A percentile compares a stretch with the other conserved stretches of the same genome.
These are phyloP conservation scores for Ramphastos sulfuratus DNA, from an alignment of 2,113 vertebrate species.

Conservation along the genomic window DNA sequence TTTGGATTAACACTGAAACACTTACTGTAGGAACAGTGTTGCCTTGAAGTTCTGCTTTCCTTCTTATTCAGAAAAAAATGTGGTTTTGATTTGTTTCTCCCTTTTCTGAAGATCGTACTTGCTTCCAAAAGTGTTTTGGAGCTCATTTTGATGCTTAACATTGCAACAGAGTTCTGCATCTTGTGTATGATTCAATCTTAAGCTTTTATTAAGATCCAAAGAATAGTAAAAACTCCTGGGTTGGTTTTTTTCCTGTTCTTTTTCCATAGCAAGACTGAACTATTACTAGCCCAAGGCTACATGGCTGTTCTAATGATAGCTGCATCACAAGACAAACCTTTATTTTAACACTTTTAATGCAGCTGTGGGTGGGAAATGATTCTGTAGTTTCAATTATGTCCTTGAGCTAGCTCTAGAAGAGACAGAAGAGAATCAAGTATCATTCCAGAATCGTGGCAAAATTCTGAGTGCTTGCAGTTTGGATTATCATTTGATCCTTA, in stretches of 20 bases:
- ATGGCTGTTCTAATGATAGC: not conserved
- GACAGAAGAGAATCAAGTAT: not conserved
- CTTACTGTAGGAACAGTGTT: not conserved
- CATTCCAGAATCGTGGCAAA: not conserved
- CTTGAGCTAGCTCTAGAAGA: too few species aligned
- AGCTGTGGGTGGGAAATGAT: not conserved
- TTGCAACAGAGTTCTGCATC: not conserved
- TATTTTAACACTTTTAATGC: not conserved
- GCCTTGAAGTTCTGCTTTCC: not conserved
- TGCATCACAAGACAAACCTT: not conserved
- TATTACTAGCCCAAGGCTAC: not conserved
- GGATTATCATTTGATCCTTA: not conserved
- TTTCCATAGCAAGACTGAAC: not conserved
- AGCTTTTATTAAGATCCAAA: not conserved
- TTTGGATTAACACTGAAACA: not conserved
- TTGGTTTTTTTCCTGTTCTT: not conserved
- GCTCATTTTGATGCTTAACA: not conserved
- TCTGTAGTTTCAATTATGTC: not conserved
- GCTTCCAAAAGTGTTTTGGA: not conserved
- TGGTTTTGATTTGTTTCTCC: not conserved
- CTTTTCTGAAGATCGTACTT: not conserved
- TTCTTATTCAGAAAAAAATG: not conserved
- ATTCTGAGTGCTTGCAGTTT: not conserved
- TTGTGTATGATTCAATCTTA: not conserved
- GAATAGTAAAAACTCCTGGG: not conserved